phyloP scores from a whole-genome alignment of 2,113 vertebrate genomes.

The Eolophus roseicapilla region DNA sequence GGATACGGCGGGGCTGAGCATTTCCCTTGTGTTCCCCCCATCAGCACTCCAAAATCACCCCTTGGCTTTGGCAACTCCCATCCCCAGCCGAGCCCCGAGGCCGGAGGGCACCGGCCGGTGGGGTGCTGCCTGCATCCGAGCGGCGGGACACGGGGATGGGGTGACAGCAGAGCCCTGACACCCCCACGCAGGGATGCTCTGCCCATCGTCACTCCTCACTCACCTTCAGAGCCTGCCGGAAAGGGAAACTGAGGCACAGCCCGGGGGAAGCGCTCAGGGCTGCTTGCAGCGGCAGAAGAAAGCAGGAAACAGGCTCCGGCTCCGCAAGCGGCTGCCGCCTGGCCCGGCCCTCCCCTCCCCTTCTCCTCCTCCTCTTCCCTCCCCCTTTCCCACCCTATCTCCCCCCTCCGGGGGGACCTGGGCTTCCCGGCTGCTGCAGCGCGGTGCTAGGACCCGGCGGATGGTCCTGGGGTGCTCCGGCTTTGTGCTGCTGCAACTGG shows the following conservation, averaged over 20 bases:
- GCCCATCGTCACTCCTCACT: not conserved
- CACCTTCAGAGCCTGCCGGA: not conserved
- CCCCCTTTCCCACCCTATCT: not conserved
- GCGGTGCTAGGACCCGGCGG: not conserved
- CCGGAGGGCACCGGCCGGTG: not conserved
- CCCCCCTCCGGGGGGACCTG: not conserved
- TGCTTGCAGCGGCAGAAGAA: not conserved
- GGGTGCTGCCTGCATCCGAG: not conserved
- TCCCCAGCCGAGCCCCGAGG: no score
- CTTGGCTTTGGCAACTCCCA: not conserved
- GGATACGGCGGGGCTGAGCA: not conserved
- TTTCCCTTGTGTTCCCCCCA: not conserved
- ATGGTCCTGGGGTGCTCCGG: not conserved
- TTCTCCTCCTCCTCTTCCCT: not conserved
- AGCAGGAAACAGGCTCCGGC: not conserved
- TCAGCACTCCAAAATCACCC: not conserved
- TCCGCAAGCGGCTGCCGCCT: not conserved
- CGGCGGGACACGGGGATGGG: not conserved
- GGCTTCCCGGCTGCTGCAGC: not conserved
- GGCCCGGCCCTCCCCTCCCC: not conserved
- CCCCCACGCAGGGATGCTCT: not conserved
- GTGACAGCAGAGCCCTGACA: not conserved
- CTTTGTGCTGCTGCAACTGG: not conserved
- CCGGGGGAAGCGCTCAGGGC: not conserved
- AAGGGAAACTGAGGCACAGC: conserved; percentile 29